These are phyloP conservation scores for Orientallactaga bullata DNA, from an alignment of 2,113 vertebrate species.

Conservation along the genomic window DNA sequence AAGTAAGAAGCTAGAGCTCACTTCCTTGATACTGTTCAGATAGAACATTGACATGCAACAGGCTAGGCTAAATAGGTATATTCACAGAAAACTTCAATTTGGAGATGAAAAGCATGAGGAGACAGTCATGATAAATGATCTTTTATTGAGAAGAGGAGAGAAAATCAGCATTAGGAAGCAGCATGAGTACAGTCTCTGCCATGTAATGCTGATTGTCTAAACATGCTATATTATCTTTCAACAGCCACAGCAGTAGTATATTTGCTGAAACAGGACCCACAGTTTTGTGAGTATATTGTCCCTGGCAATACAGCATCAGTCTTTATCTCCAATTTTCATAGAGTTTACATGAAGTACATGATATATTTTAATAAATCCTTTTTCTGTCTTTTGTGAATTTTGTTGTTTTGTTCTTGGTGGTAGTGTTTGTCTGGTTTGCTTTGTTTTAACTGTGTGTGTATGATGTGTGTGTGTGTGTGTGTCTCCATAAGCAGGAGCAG, in stretches of 20 bases:
- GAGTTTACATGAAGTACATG: background rate
- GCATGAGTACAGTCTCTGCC: background rate
- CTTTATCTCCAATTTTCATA: background rate
- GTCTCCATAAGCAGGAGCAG: too few relatives aligned
- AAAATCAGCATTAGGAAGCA: background rate
- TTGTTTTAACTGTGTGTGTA: background rate
- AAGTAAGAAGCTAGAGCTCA: slow-evolving; percentile 46
- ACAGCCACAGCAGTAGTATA: fast-evolving
- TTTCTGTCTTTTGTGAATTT: background rate
- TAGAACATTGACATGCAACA: background rate
- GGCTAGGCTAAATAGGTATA: background rate
- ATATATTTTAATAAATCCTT: background rate
- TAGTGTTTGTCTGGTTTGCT: background rate
- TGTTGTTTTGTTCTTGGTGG: background rate
- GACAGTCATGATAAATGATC: background rate
- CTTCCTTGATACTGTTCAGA: background rate
- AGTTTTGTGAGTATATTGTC: background rate
- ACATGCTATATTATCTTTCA: background rate
- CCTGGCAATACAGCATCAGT: background rate
- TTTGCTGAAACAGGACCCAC: background rate
- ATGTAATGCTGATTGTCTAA: background rate
- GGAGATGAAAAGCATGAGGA: background rate
- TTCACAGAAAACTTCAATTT: background rate
- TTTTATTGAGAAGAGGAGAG: background rate
- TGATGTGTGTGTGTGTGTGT: background rate